These are phyloP conservation scores for Crotophaga sulcirostris DNA, from an alignment of 2,113 vertebrate species.

Conservation along the genomic window DNA sequence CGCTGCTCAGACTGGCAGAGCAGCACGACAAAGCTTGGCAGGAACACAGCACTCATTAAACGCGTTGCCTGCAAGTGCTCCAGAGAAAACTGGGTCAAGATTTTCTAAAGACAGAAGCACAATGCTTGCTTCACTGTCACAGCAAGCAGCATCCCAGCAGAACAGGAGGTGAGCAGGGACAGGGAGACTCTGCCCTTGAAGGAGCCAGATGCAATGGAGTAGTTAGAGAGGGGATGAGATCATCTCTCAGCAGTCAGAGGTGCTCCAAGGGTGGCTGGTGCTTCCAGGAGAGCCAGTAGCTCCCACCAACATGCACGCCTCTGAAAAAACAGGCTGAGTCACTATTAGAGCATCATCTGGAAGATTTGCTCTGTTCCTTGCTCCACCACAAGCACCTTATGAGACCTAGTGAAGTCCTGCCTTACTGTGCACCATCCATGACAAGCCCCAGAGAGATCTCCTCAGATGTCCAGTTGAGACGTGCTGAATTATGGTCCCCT, in stretches of 20 bases:
- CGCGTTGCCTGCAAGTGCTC: not conserved
- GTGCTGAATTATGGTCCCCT: not conserved
- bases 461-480: not conserved
- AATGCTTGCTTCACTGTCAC: not conserved
- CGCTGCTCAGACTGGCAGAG: not conserved
- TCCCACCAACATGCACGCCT: not conserved
- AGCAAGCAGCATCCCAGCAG: not conserved
- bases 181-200: not conserved
- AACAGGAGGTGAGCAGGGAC: not conserved
- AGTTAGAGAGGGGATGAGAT: not conserved
- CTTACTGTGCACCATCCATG: not conserved
- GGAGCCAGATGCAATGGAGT: accelerated
- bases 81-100: conserved; percentile 30
- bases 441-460: not conserved
- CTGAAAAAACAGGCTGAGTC: not conserved
- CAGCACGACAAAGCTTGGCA: not conserved
- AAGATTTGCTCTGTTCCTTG: not conserved
- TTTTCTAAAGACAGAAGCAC: not conserved
- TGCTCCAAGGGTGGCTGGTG: not conserved
- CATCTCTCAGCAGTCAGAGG: not conserved
- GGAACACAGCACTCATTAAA: not conserved
- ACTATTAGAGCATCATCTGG: not conserved
- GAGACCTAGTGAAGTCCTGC: not conserved
- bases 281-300: not conserved
- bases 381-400: not conserved